phyloP scores from a whole-genome alignment of 2,797 vertebrate genomes.

The Potorous gilbertii region DNA sequence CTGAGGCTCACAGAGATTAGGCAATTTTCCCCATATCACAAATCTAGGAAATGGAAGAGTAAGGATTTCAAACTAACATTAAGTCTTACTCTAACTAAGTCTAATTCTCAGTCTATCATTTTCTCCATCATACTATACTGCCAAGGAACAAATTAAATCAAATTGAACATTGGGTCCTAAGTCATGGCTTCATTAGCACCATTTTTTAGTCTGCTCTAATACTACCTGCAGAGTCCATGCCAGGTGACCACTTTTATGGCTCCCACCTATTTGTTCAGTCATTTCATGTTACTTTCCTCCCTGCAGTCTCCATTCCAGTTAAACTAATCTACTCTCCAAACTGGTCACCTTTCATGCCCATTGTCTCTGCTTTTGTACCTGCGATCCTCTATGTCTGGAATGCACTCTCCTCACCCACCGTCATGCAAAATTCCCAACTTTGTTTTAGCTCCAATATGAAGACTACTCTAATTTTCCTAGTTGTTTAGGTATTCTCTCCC shows the following conservation, averaged over 20 bases:
- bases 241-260: not conserved
- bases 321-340: not conserved
- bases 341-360: not conserved
- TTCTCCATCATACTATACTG: not conserved
- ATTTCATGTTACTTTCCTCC: not conserved
- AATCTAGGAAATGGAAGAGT: not conserved
- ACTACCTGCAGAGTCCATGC: not conserved
- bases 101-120: not conserved
- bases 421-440: not conserved
- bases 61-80: not conserved
- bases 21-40: not conserved
- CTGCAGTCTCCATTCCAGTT: not conserved
- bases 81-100: no score
- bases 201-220: not conserved
- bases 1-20: not conserved
- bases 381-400: not conserved
- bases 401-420: not conserved
- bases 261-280: not conserved
- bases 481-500: not conserved
- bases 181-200: not conserved
- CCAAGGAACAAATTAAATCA: not conserved
- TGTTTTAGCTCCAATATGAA: not conserved
- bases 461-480: not conserved
- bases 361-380: not conserved
- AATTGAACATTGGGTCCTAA: not conserved